Evolutionary conservation across 2,797 vertebrate species (phyloP).

Genomic region (Champsocephalus gunnari): DNA sequence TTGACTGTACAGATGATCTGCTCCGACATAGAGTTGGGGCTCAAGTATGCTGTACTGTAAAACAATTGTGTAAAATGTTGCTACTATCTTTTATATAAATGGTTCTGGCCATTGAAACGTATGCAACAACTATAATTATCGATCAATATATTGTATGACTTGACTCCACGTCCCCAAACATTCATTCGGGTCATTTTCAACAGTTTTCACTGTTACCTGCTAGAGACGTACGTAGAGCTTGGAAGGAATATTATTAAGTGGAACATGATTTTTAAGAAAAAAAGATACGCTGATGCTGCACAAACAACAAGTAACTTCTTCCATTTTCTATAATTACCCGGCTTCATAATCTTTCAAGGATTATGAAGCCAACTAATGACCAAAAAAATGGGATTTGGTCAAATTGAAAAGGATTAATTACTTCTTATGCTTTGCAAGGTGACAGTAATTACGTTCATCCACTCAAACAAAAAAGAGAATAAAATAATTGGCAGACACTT

Average conservation of each 20-base stretch:
- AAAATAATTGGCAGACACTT: slow-evolving; percentile 79
- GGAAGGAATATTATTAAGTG: neutral
- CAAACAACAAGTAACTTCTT: slow-evolving; percentile 53
- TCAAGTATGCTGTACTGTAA: neutral
- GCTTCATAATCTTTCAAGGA: slow-evolving; percentile 72
- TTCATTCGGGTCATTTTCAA: neutral
- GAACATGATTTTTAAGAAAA: neutral
- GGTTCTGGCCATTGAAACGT: neutral
- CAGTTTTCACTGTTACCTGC: neutral
- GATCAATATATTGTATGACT: no score
- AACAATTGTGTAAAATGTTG: neutral
- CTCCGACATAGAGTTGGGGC: no score
- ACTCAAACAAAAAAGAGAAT: slow-evolving; percentile 76
- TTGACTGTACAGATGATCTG: neutral
- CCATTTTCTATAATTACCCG: slow-evolving; percentile 69
- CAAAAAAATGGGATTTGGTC: slow-evolving; percentile 74
- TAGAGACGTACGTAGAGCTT: neutral
- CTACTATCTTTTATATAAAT: neutral
- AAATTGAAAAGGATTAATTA: slow-evolving; percentile 82
- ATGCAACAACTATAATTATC: neutral
- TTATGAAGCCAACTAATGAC: slow-evolving; percentile 76
- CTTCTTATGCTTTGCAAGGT: slow-evolving; percentile 78
- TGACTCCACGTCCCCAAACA: no score
- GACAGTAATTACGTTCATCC: slow-evolving; percentile 83
- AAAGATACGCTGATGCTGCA: slow-evolving; percentile 37